These are phyloP conservation scores for Pollachius pollachius DNA, from an alignment of 2,113 vertebrate genomes.

Conservation along the genomic window DNA sequence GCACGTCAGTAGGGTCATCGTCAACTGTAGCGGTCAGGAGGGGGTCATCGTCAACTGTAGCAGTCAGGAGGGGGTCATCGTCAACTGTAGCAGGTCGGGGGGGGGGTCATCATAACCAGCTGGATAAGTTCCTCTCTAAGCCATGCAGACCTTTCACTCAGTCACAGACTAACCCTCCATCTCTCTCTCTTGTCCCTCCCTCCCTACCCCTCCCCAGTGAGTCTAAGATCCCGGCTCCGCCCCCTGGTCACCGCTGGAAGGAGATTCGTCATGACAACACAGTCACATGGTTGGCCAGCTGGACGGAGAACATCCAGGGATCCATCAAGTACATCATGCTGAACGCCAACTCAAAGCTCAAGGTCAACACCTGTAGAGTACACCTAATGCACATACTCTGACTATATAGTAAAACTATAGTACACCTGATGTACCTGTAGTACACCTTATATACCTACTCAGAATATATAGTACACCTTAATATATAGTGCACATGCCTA, in stretches of 20 bases:
- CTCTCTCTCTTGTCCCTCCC: neutral
- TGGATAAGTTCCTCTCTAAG: neutral
- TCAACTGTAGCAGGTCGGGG: conserved; percentile 55
- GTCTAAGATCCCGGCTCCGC: conserved; percentile 58
- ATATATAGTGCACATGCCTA: too few relatives aligned
- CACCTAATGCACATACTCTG: too few relatives aligned
- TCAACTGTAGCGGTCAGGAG: conserved; percentile 54
- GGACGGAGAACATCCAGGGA: conserved; percentile 69
- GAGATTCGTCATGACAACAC: conserved; percentile 64
- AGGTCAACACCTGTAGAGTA: conserved; percentile 51
- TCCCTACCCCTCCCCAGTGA: conserved; percentile 41
- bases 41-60: conserved; percentile 61
- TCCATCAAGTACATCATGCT: conserved; percentile 71
- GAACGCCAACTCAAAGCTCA: conserved; percentile 79
- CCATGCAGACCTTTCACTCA: conserved; percentile 1
- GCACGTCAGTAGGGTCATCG: too few relatives aligned
- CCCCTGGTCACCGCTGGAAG: conserved; percentile 68
- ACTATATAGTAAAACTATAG: too few relatives aligned
- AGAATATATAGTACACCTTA: too few relatives aligned
- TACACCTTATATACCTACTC: too few relatives aligned
- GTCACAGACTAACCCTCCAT: neutral
- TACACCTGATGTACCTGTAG: too few relatives aligned
- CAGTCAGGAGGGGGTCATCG: too few relatives aligned
- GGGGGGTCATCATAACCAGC: too few relatives aligned
- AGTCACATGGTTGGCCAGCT: conserved; percentile 66